Base-by-base conservation (phyloP, 2,797 vertebrate genomes). In the Pitangus sulphuratus region DNA sequence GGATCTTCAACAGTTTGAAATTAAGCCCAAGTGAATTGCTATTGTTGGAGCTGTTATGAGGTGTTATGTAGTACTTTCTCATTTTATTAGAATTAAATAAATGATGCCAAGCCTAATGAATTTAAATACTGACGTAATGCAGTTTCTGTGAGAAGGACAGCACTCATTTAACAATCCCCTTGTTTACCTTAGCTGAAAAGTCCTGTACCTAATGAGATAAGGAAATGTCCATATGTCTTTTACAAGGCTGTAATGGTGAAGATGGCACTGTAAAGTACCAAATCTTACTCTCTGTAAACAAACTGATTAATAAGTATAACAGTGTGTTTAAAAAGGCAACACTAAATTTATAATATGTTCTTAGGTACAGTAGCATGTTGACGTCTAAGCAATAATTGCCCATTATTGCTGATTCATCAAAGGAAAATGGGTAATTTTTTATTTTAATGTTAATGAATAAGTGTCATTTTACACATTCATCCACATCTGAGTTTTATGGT, bases 11-110 rank as follows among this genome's bases (percentile, higher is more conserved):
- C 35, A 84, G 42, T 85, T 72, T 84, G 89, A 91, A 95, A 89
- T 93, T 93, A 95, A 95, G 16, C 75, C 51, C 72, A 87, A 93
- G 47, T 53, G 83, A 89, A 72, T 83, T 90, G 47, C 6, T 66
- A 22, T 47, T 93, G 40, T 90, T 91, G 31, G 61, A 90, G 21
- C 11, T 47, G 21, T 11, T 81, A 54, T 39, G 21, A 84, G n/a
- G 64, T 83, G 20, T 85, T 87, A 58, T 39, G 12, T 40, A 74
- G 19, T 47, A 77, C 84, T 95, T 90, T 71, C 48, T 91, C 21
- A 78, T 95, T 88, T 96, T 92, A 87, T 82, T 75, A 83, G 24
- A 57, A 90, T 76, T 71, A 83, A 94, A 82, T 72, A 71, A 90
- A 95, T 90, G 22, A 81, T 89, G 44, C 9, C 28, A 81, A 70